Percentiles rank a stretch among this genome's conserved stretches.
These are phyloP conservation scores for Denticeps clupeoides DNA, from an alignment of 2,797 vertebrate genomes.

Conservation along the genomic window DNA sequence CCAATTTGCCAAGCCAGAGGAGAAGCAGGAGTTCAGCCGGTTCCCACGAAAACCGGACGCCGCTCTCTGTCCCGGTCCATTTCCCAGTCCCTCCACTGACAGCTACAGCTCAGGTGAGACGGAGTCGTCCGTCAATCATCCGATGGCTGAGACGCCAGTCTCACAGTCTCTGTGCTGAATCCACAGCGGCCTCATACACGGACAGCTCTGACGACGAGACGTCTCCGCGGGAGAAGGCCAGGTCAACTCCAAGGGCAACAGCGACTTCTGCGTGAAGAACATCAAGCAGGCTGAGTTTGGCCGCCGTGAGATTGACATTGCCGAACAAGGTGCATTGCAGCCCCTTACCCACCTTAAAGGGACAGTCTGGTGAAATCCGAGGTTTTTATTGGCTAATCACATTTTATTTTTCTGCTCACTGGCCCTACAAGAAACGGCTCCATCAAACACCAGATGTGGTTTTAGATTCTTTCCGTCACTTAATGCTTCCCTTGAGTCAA, in stretches of 20 bases:
- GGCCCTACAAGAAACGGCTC: too few relatives aligned
- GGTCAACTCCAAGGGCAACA: slow-evolving; percentile 88
- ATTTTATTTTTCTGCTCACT: too few relatives aligned
- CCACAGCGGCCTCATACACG: slow-evolving; percentile 87
- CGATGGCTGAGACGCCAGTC: too few relatives aligned
- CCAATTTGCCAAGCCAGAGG: slow-evolving; percentile 88
- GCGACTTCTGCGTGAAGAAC: slow-evolving; percentile 97
- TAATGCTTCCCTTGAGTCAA: too few relatives aligned
- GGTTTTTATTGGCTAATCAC: too few relatives aligned
- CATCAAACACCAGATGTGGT: too few relatives aligned
- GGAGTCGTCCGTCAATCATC: not conserved
- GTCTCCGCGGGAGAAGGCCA: slow-evolving; percentile 90
- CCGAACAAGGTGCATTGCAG: slow-evolving; percentile 82
- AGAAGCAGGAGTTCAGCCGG: slow-evolving; percentile 96
- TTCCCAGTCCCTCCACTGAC: slow-evolving; percentile 96
- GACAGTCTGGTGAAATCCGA: too few relatives aligned
- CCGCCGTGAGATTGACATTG: slow-evolving; percentile 93
- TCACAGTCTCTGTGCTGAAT: not conserved
- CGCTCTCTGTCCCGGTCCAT: slow-evolving; percentile 93
- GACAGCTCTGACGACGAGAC: slow-evolving; percentile 97
- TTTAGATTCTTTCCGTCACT: too few relatives aligned
- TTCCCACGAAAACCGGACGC: slow-evolving; percentile 90
- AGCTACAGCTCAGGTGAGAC: slow-evolving; percentile 94
- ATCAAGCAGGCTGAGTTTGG: slow-evolving; percentile 97
- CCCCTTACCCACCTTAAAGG: too few relatives aligned